Evolutionary conservation across 2,113 vertebrate genomes (phyloP), one percentile per base, ranked within the genome.

Genomic region (Chaetura pelagica): DNA sequence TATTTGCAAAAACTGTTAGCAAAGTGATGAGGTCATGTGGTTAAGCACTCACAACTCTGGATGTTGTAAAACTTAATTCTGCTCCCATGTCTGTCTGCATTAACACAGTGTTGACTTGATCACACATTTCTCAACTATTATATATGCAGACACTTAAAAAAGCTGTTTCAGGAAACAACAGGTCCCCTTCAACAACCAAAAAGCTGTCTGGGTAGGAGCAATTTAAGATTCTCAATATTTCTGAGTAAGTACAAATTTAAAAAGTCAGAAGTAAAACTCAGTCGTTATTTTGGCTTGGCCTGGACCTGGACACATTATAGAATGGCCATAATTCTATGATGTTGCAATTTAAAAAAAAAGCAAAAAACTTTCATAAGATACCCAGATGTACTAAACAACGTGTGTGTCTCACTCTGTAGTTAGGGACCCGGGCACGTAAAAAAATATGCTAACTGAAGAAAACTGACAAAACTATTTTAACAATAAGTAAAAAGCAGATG

Each of bases 61-160:
- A 79, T 84, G 74, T 72, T 89, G 49, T 95, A 85, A 87, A 94
- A 91, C 58, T 93, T 68, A 79, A 61, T 93, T 93, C 71, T 89
- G 21, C 35, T 74, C 20, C 59, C 0, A 1, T 48, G 72, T 62
- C 68, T 38, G 22, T 83, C 81, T 89, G 10, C 1, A 4, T 84
- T 73, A 54, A 30, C 35, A 29, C 24, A 49, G n/a, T 14, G 26
- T 75, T 84, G 74, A 75, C 74, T 93, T 0, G 0, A 19, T 87
- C 71, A 35, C 35, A 9, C 23, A 4, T 84, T 89, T 94, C 54
- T 75, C n/a, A 48, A 8, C 29, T 66, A 1, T 54, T 78, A 16
- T 29, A 12, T 40, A 26, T 0, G 2, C 35, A 89, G 73, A 66
- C 75, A 59, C 48, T 68, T 75, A 64, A 6, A 68, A 83, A 91